A percentile compares a stretch with the other conserved stretches of the same genome.
Conservation (phyloP, 2,113 vertebrate species). For the Nipponia nippon region DNA sequence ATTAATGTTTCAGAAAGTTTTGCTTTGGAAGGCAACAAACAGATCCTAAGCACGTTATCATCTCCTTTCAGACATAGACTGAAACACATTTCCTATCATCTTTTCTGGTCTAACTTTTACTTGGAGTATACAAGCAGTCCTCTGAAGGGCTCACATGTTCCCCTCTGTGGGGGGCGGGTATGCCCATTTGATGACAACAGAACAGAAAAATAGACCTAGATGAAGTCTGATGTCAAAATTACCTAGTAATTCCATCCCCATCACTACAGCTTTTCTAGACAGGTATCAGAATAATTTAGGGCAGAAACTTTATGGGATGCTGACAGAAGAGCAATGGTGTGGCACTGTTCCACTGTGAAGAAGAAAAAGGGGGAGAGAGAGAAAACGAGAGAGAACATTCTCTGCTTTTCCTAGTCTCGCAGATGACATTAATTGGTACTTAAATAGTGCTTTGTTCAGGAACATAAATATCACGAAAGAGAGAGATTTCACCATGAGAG, state of each 20-base stretch:
- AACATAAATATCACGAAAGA: background rate
- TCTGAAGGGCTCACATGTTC: background rate
- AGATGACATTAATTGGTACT: background rate
- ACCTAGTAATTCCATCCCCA: background rate
- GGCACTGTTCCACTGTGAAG: background rate
- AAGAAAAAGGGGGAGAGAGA: background rate
- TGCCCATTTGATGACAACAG: background rate
- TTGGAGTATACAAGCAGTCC: background rate
- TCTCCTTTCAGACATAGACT: background rate
- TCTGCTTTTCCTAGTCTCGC: background rate
- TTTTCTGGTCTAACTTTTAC: background rate
- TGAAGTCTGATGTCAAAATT: background rate
- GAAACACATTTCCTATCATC: background rate
- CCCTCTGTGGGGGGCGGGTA: background rate
- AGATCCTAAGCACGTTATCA: background rate
- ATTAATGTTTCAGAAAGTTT: background rate
- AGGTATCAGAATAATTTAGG: background rate
- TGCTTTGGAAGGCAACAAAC: background rate
- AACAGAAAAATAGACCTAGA: background rate
- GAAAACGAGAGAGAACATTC: background rate
- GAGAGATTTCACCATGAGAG: background rate
- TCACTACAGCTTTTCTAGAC: background rate
- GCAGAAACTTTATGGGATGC: background rate
- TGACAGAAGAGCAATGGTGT: background rate
- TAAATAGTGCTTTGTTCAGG: conserved; percentile 4